Evolutionary conservation across 2,113 vertebrate species (phyloP), one percentile per base, ranked within the genome.

Genomic region (Falco punctatus): DNA sequence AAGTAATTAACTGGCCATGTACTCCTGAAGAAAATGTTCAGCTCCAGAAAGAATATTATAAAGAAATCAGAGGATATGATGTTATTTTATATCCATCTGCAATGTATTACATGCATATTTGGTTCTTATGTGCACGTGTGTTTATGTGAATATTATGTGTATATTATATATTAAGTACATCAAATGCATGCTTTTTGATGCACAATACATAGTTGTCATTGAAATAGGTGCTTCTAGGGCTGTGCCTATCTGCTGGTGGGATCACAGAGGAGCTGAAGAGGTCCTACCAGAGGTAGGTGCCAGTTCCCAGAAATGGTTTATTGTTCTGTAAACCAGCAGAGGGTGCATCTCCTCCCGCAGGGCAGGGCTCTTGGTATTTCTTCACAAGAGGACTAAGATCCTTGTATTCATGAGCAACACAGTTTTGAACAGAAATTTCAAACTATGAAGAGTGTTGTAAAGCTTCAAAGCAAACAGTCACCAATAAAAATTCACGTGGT

Each of bases 261-360:
- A 49, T 70, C 28, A 51, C 19, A 81, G 42, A 64, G 17, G 20
- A 59, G 13, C 30, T 75, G 54, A 80, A 21, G 13, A 52, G 8
- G 3, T 58, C 15, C 46, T 77, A 4, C 30, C 7, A 35, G 30
- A 65, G 19, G 5, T 4, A 58, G 30, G 6, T 2, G 0, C 19
- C 35, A 18, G 21, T 35, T 93, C 33, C 30, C 21, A 54, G 62
- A 64, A 5, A 48, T 8, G 9, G 7, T 40, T 8, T 42, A 33
- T 80, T 62, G 30, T 21, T 42, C 13, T 35, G 35, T 69, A 86
- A 81, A 52, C 19, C 5, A 65, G 10, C 30, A 66, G 59, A 44
- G 75, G 40, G 13, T 70, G 17, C n/a, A 51, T 21, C 20, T 70
- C 7, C 51, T 73, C 23, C 44, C 49, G 55, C 5, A 61, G 38